Evolutionary conservation across 2,888 invertebrate genomes (phyloP).

Genomic region (Stomorhina lunata): DNA sequence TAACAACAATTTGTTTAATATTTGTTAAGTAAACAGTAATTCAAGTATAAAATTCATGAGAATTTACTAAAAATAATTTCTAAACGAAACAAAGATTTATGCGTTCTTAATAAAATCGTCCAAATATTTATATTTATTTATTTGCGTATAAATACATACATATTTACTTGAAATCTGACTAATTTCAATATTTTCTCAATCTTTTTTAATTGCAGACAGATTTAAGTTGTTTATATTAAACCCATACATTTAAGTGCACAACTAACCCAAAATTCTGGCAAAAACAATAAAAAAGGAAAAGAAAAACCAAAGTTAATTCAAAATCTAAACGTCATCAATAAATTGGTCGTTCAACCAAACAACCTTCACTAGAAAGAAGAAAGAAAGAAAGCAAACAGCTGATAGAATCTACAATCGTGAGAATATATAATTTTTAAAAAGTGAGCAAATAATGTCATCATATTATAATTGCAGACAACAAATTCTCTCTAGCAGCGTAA

Average conservation of each 20-base stretch:
- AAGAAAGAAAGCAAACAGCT: constrained; percentile 24
- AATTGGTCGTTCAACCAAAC: background rate
- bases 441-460: background rate
- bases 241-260: background rate
- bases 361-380: constrained; percentile 11
- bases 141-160: background rate
- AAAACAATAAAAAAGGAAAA: background rate
- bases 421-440: constrained; percentile 1
- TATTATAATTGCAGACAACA: background rate
- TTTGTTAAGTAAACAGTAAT: too few relatives aligned
- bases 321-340: background rate
- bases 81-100: background rate
- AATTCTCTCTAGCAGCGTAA: too few relatives aligned
- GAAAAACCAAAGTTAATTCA: background rate
- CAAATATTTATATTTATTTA: background rate
- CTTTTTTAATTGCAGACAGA: constrained; percentile 34
- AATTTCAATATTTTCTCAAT: background rate
- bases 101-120: background rate
- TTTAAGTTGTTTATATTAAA: too few relatives aligned
- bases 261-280: constrained; percentile 6
- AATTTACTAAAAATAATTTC: background rate
- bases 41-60: background rate
- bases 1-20: too few relatives aligned
- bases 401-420: background rate
- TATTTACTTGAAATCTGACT: background rate